These are phyloP conservation scores for Tapera naevia DNA, from an alignment of 2,797 vertebrate genomes.

Conservation along the genomic window DNA sequence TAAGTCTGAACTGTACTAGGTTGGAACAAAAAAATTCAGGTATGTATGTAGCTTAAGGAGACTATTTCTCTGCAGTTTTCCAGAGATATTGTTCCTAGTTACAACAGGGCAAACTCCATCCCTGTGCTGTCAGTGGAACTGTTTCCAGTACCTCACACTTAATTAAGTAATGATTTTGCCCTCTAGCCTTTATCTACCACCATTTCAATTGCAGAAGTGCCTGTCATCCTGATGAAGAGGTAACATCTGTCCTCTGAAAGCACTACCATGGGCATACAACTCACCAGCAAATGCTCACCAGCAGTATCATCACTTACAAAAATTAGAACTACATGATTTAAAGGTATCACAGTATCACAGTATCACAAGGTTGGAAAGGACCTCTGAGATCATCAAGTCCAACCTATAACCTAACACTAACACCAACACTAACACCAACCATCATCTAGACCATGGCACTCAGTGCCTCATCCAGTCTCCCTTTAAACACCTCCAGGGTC, in stretches of 20 bases:
- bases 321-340: background rate
- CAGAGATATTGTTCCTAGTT: background rate
- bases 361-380: no score
- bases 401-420: no score
- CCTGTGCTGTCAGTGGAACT: background rate
- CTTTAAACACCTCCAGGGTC: no score
- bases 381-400: no score
- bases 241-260: background rate
- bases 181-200: background rate
- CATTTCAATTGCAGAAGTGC: background rate
- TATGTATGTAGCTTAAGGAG: background rate
- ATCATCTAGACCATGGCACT: no score
- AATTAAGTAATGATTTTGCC: background rate
- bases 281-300: background rate
- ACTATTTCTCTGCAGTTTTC: background rate
- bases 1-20: background rate
- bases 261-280: background rate
- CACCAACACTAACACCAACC: no score
- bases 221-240: background rate
- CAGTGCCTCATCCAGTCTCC: no score
- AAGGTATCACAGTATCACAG: no score
- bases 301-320: background rate
- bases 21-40: background rate
- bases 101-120: background rate
- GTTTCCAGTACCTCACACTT: background rate